Base-by-base conservation (phyloP, 1,140 invertebrate genomes). In the Arctopsyche grandis region DNA sequence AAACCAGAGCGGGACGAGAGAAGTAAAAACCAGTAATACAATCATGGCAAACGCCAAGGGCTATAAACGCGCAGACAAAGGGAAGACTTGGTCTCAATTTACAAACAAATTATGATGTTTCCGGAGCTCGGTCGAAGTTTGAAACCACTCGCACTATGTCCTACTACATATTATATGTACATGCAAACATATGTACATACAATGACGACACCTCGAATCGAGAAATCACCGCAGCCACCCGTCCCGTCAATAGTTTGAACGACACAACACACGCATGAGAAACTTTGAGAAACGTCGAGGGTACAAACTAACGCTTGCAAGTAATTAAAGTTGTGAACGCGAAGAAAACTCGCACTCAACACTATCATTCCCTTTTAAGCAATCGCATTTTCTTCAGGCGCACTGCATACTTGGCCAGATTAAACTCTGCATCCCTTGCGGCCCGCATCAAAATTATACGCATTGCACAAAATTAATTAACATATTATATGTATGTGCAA, bases 41-140 rank as follows among this genome's bases (percentile, higher is more conserved):
- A 38, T 38, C 29, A n/a, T n/a, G 19, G 21, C n/a, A 19, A 60
- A 60, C 14, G 56, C 56, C 56, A 9, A 0, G 21, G 16, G 56
- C 56, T n/a, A 16, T 19, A 9, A 60, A 60, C 7, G 16, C 16
- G n/a, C n/a, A 21, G 16, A 60, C 56, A 60, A 60, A 60, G 56
- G 9, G n/a, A 16, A 12, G 56, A 60, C 21, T 60, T 16, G 56
- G 16, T 19, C 14, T 19, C n/a, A 21, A 60, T 19, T 60, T 60
- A 60, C 56, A 60, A 38, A 60, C 56, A 60, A 60, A 60, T 60
- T 60, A 60, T 60, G 56, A 60, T 21, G 16, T 60, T 60, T 60
- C 21, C 56, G 14, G 16, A 60, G 19, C 1, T 3, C 48, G 48
- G 16, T 60, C 14, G 56, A 60, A 60, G 56, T 60, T 16, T 21